phyloP scores from a whole-genome alignment of 2,888 invertebrate genomes.

The Monochamus alternatus region DNA sequence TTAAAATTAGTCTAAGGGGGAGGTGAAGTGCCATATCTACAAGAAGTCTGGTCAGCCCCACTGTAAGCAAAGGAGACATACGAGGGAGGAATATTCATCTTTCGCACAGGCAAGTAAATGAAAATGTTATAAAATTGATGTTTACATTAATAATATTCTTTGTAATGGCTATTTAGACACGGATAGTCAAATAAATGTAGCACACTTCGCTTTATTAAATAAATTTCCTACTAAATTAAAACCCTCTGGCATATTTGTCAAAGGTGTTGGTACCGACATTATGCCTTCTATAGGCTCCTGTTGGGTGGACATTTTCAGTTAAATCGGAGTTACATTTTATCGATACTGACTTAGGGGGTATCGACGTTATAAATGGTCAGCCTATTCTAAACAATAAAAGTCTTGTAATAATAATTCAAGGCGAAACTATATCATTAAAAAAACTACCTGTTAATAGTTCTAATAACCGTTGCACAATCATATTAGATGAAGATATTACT shows the following conservation, averaged over 20 bases:
- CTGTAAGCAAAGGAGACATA: neutral
- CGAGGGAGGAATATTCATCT: slow-evolving; percentile 6
- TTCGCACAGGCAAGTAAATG: slow-evolving; percentile 22
- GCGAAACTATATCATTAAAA: no score
- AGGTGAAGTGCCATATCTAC: neutral
- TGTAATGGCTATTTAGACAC: slow-evolving; percentile 20
- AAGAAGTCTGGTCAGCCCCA: neutral
- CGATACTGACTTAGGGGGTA: neutral
- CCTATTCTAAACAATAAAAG: neutral
- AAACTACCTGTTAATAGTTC: no score
- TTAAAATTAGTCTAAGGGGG: neutral
- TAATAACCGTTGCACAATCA: no score
- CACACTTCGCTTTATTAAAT: neutral
- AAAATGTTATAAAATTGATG: neutral
- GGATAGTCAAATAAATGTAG: slow-evolving; percentile 22
- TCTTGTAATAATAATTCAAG: no score
- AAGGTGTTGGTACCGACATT: neutral
- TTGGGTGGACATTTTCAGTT: neutral
- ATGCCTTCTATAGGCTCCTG: neutral
- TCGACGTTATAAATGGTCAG: slow-evolving; percentile 12
- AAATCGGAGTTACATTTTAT: neutral
- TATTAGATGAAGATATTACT: no score
- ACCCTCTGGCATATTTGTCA: neutral
- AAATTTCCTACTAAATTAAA: neutral
- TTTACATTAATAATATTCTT: neutral